Conservation (phyloP, 2,888 invertebrate species). For the Eretmocerus hayati region DNA sequence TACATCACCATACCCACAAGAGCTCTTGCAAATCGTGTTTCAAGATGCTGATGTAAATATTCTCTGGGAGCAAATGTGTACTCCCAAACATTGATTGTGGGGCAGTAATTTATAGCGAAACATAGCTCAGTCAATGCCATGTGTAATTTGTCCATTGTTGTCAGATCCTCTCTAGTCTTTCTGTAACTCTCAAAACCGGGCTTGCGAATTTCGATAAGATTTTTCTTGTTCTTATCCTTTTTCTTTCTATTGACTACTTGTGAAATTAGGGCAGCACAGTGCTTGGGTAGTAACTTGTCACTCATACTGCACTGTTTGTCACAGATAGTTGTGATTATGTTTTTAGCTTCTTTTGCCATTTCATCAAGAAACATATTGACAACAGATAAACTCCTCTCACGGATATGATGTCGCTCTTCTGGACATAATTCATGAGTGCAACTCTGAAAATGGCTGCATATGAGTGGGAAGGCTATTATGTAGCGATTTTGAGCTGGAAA, state of each 20-base stretch:
- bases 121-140: slow-evolving; percentile 98
- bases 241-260: slow-evolving; percentile 84
- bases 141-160: slow-evolving; percentile 97
- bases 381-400: slow-evolving; percentile 89
- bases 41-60: slow-evolving; percentile 93
- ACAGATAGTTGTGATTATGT: slow-evolving; percentile 96
- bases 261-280: slow-evolving; percentile 86
- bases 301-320: slow-evolving; percentile 97
- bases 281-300: slow-evolving; percentile 89
- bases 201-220: slow-evolving; percentile 75
- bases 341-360: slow-evolving; percentile 98
- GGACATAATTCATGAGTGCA: slow-evolving; percentile 98
- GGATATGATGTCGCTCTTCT: slow-evolving; percentile 94
- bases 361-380: slow-evolving; percentile 97
- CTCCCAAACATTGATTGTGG: slow-evolving; percentile 96
- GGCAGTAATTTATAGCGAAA: slow-evolving; percentile 93
- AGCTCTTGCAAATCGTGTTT: slow-evolving; percentile 83
- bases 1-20: slow-evolving; percentile 98
- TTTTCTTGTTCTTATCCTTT: slow-evolving; percentile 87
- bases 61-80: slow-evolving; percentile 98
- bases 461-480: slow-evolving; percentile 94
- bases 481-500: slow-evolving; percentile 98
- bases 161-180: slow-evolving; percentile 91
- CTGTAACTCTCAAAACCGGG: slow-evolving; percentile 95
- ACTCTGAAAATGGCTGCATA: slow-evolving; percentile 96